phyloP scores from a whole-genome alignment of 2,888 invertebrate genomes.

The Pseudanteris insignis region DNA sequence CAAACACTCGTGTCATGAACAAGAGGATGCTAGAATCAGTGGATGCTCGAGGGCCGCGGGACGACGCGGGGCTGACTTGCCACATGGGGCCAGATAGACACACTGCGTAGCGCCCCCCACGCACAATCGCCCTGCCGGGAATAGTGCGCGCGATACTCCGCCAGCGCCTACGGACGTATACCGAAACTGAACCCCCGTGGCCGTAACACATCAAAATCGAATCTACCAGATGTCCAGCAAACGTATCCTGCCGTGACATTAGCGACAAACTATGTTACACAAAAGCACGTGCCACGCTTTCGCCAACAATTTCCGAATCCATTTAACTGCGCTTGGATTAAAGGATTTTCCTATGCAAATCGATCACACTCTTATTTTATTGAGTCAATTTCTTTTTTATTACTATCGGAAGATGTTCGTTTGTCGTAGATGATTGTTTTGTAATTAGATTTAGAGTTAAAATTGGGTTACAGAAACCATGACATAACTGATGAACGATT shows the following conservation, averaged over 20 bases:
- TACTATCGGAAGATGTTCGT: background rate
- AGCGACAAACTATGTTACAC: slow-evolving; percentile 34
- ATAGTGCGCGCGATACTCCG: slow-evolving; percentile 44
- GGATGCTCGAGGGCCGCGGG: slow-evolving; percentile 15
- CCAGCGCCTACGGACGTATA: slow-evolving; percentile 18
- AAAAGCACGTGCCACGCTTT: slow-evolving; percentile 22
- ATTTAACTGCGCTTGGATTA: slow-evolving; percentile 23
- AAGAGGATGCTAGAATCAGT: slow-evolving; percentile 25
- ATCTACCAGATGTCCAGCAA: slow-evolving; percentile 65
- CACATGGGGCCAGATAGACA: slow-evolving; percentile 43
- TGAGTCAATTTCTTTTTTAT: background rate
- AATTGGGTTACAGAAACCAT: too few species aligned
- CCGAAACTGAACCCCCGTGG: slow-evolving; percentile 51
- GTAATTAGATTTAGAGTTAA: too few species aligned
- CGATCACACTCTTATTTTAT: background rate
- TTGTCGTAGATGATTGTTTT: too few species aligned
- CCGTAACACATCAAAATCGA: slow-evolving; percentile 66
- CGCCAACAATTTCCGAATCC: slow-evolving; percentile 27
- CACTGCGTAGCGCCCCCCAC: slow-evolving; percentile 28
- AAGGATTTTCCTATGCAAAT: slow-evolving; percentile 11
- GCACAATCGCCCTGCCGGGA: slow-evolving; percentile 51
- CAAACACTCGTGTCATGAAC: slow-evolving; percentile 36
- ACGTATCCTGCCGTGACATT: slow-evolving; percentile 50
- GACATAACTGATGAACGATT: too few species aligned
- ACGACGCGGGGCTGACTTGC: slow-evolving; percentile 38